Evolutionary conservation across 2,888 invertebrate species (phyloP).

Genomic region (Deroplatys truncata): DNA sequence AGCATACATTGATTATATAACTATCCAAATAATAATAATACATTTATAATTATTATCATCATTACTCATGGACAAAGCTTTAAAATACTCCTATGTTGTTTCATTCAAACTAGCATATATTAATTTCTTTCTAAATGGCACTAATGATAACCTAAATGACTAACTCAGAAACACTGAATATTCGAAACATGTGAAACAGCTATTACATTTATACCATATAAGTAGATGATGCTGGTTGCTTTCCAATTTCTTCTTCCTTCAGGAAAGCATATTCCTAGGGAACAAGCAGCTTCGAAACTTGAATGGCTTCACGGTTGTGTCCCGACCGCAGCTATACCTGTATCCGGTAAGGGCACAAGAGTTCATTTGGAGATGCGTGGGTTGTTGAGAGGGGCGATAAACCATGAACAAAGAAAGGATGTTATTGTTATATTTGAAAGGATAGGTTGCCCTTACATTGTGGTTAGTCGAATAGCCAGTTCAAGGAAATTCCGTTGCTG

Average conservation of each 20-base stretch:
- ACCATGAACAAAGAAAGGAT: not conserved
- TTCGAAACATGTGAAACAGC: too few relatives aligned
- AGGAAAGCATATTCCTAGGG: too few relatives aligned
- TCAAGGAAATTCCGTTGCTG: not conserved
- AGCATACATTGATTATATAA: too few relatives aligned
- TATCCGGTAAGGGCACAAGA: not conserved
- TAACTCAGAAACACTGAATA: too few relatives aligned
- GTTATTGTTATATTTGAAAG: not conserved
- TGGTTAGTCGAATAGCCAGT: not conserved
- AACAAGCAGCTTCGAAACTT: too few relatives aligned
- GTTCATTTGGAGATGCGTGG: not conserved
- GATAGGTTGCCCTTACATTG: not conserved
- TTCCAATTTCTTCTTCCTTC: too few relatives aligned
- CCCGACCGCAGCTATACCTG: not conserved
- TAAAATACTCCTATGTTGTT: too few relatives aligned
- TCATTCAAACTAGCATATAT: not conserved
- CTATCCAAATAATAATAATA: too few relatives aligned
- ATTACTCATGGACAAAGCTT: not conserved
- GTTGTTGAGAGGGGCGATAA: not conserved
- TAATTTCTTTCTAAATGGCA: not conserved
- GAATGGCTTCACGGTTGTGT: not conserved
- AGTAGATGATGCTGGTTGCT: too few relatives aligned
- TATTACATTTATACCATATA: too few relatives aligned
- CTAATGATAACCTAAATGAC: not conserved
- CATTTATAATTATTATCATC: not conserved